Base-by-base conservation (phyloP, 2,113 vertebrate genomes). In the Dipodomys spectabilis region DNA sequence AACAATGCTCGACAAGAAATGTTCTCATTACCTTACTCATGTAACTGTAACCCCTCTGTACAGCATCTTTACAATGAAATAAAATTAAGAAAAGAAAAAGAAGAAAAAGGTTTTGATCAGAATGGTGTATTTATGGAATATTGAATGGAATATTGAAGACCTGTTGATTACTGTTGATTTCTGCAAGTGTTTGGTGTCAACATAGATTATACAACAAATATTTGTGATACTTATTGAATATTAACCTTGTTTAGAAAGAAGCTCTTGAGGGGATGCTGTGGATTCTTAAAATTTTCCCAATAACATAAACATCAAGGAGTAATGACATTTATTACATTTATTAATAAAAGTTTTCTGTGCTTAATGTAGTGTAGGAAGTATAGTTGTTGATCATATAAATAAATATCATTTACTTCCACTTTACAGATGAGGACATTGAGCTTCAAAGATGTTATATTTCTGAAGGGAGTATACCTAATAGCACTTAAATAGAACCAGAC, bases 401-500 rank as follows among this genome's bases (percentile, higher is more conserved):
- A 78, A 87, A 80, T 80, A 75, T 74, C 82, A 67, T 72, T 39
- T 86, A 75, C 62, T 92, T 16, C 13, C 7, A 82, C 79, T 82
- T 88, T 82, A 60, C 22, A 64, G 22, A 20, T 88, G 25, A 72
- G 8, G 72, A 91, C 49, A 79, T 94, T 78, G 79, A 85, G 16
- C 23, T 23, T 92, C 28, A 88, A 88, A 92, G 28, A 69, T 82
- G 13, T 49, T 77, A 88, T 84, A 5, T 73, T 93, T 62, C 49
- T 93, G 82, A 78, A 65, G 3, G 77, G 32, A 23, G 9, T 82
- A 30, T 12, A 72, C 0, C 2, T 79, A 18, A 49, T 28, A 86
- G 67, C 6, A 88, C 11, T 82, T 53, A 82, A 3, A 57, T 2
- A 12, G 65, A 82, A 65, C 30, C 60, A 15, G 15, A 1, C 1